Conservation (phyloP, 2,888 invertebrate species). For the Oligia latruncula region DNA sequence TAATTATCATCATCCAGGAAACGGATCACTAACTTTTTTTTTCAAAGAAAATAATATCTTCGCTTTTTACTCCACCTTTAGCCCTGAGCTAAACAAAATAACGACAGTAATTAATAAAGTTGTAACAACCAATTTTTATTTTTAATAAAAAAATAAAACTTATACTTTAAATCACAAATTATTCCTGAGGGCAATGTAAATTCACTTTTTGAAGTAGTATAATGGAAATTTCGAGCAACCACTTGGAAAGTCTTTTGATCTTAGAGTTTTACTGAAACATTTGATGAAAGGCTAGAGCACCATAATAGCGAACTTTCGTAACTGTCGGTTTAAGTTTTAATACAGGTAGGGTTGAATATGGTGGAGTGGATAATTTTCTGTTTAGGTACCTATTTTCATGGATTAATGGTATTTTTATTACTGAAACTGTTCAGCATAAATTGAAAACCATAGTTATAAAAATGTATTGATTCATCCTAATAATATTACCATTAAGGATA, state of each 20-base stretch:
- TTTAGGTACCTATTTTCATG: neutral
- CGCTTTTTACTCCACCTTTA: neutral
- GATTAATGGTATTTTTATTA: neutral
- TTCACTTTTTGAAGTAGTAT: conserved; percentile 82
- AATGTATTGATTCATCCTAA: neutral
- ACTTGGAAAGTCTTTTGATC: conserved; percentile 86
- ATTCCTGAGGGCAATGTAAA: conserved; percentile 77
- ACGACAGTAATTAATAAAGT: conserved; percentile 62
- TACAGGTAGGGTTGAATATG: conserved; percentile 54
- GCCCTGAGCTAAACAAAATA: conserved; percentile 33
- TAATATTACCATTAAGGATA: too few relatives aligned
- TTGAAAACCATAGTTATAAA: neutral
- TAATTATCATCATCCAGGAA: neutral
- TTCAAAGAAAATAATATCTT: neutral
- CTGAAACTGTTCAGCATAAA: neutral
- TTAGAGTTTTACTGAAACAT: conserved; percentile 81
- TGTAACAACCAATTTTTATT: conserved; percentile 63
- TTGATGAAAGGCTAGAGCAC: conserved; percentile 75
- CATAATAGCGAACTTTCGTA: conserved; percentile 71
- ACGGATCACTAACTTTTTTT: conserved; percentile 3
- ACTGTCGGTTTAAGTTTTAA: conserved; percentile 71
- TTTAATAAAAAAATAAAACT: conserved; percentile 59
- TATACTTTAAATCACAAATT: conserved; percentile 73
- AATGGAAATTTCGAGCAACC: conserved; percentile 86
- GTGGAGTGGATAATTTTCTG: conserved; percentile 28